A percentile compares a stretch with the other conserved stretches of the same genome.
Evolutionary conservation across 2,113 vertebrate genomes (phyloP).

Genomic region (Peromyscus polionotus): DNA sequence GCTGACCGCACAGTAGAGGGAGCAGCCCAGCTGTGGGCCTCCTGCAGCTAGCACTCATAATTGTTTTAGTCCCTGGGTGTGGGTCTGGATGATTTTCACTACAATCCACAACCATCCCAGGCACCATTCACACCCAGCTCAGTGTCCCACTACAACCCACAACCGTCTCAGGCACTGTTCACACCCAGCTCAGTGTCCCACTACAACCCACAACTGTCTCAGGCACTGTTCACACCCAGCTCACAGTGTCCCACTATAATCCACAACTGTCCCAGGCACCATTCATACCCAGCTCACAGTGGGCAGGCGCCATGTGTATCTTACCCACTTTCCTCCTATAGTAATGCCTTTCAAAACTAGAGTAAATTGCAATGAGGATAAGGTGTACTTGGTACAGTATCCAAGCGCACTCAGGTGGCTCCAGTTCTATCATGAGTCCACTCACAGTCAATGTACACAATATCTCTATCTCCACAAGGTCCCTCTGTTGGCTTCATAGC

Average conservation of each 20-base stretch:
- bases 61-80: neutral
- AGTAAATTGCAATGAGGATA: neutral
- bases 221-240: neutral
- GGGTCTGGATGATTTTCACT: neutral
- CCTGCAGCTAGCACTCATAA: neutral
- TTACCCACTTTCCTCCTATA: neutral
- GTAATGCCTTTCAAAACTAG: neutral
- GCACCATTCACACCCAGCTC: neutral
- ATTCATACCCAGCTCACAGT: neutral
- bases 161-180: too few species aligned
- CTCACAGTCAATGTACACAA: neutral
- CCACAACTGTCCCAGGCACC: neutral
- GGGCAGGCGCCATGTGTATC: neutral
- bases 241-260: neutral
- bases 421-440: neutral
- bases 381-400: neutral
- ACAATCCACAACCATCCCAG: neutral
- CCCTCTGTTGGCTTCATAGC: neutral
- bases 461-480: neutral
- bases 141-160: neutral
- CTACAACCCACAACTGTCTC: neutral
- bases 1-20: neutral
- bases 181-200: neutral
- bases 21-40: neutral
- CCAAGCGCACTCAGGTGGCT: neutral